Conservation (phyloP, 2,888 invertebrate species). For the Caenorhabditis auriculariae region DNA sequence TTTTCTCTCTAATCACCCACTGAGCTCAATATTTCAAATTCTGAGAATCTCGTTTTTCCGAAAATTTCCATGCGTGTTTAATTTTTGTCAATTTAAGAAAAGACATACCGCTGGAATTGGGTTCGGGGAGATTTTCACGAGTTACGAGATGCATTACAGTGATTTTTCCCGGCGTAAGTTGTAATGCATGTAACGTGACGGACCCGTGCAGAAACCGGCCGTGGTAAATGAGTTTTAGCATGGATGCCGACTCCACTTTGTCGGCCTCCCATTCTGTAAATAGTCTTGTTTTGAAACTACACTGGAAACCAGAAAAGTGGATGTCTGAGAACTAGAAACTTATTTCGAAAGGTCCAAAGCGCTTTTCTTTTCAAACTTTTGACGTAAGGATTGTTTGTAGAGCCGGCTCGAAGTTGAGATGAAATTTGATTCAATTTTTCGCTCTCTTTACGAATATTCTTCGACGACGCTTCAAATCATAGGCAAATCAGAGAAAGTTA, state of each 20-base stretch:
- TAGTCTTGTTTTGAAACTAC: too few species aligned
- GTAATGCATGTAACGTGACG: slow-evolving; percentile 73
- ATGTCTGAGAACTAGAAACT: too few species aligned
- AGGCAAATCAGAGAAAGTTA: too few species aligned
- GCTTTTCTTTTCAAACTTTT: too few species aligned
- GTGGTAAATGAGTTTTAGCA: slow-evolving; percentile 97
- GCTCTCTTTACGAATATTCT: too few species aligned
- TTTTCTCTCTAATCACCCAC: too few species aligned
- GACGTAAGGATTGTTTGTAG: too few species aligned
- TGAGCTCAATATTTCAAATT: background rate
- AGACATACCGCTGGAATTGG: slow-evolving; percentile 71
- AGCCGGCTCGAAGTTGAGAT: too few species aligned
- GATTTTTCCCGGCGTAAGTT: slow-evolving; percentile 93
- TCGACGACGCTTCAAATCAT: too few species aligned
- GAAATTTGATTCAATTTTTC: too few species aligned
- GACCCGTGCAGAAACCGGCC: slow-evolving; percentile 75
- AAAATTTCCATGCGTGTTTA: background rate
- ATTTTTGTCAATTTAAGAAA: background rate
- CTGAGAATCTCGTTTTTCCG: background rate
- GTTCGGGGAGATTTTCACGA: slow-evolving; percentile 97
- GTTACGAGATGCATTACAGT: slow-evolving; percentile 99
- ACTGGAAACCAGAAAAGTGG: too few species aligned
- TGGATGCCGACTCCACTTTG: slow-evolving; percentile 83
- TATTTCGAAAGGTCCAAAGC: too few species aligned
- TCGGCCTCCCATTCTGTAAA: slow-evolving; percentile 90